Base-by-base conservation (phyloP, 1,140 invertebrate species). In the Lucilia cuprina region DNA sequence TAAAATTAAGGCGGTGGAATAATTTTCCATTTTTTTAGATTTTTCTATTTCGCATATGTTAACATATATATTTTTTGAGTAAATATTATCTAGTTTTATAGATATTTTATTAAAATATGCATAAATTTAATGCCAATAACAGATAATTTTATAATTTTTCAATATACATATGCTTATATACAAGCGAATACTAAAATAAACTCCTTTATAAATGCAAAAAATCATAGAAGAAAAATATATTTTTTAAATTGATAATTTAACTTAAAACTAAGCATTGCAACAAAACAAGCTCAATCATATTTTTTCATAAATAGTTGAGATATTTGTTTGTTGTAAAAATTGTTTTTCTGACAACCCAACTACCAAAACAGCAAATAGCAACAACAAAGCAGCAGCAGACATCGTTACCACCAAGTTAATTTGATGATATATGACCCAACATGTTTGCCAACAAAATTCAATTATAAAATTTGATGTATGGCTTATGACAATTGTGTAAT, bases 401-500 rank as follows among this genome's bases (percentile, higher is more conserved):
- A 10, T 70, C 65, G 65, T 70, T 70, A 70, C 65, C 65, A 70
- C 65, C 74, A 77, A 14, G n/a, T 21, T 50, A 80, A 80, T 80
- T 80, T 80, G 77, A 80, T 50, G 41, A 80, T 41, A 78, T 41
- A 78, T 78, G 30, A 41, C n/a, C 34, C 75, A 78, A 78, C 75
- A 78, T 80, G 77, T 80, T 50, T 80, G 41, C 77, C 77, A 80
- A 80, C 77, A 80, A 80, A 80, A 50, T 80, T 80, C 77, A 80
- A 80, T 80, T 80, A 80, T 49, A 80, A 49, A 49, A 49, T 80
- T 80, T 80, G 77, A 80, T 80, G 77, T 80, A 80, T 80, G 77
- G 77, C n/a, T 80, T 80, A 80, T 80, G 77, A 80, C 77, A 80
- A 80, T 80, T 80, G 77, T 80, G 77, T 80, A 80, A 80, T 80